Base-by-base conservation (phyloP, 2,797 vertebrate species). In the Xenentodon cancila region DNA sequence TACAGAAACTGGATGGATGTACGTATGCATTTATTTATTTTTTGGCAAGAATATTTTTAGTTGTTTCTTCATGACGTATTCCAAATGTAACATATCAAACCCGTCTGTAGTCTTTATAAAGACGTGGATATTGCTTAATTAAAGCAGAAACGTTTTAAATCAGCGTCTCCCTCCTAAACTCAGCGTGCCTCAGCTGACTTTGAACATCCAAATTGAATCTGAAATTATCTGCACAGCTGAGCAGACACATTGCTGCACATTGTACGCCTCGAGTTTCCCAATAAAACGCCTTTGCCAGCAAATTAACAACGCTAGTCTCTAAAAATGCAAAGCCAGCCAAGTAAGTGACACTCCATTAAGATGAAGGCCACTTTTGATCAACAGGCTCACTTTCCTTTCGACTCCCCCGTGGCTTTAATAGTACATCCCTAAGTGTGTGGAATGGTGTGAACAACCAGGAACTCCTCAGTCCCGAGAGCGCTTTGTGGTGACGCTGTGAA, bases 381-480 rank as follows among this genome's bases (percentile, higher is more conserved):
- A 59, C 60, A 1, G 72, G 61, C 70, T 87, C 68, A 44, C 71
- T 82, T 87, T 80, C 58, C 74, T 37, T 21, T 50, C 30, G 2
- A 21, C 67, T 85, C 86, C 84, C 84, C 43, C 0, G 68, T 21
- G 83, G 81, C 75, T 77, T 73, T 64, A 80, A 70, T 68, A 75
- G 77, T 66, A 62, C 66, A 65, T 65, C 58, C 77, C 53, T 81
- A 82, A 88, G 79, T 84, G 79, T 81, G 51, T 81, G 82, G 86
- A 89, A 92, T 88, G 89, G 88, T 88, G 90, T 62, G 87, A 92
- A 92, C 91, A 92, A 73, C 77, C 59, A n/a, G 54, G 82, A 73
- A 72, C 80, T 71, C 63, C 46, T 56, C 25, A 21, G 61, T 42
- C 73, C 64, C 43, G 32, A 75, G 34, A 42, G 52, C 72, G 78